A percentile compares a stretch with the other conserved stretches of the same genome.
phyloP scores from a whole-genome alignment of 2,113 vertebrate species.

The Haplotaxodon microlepis region DNA sequence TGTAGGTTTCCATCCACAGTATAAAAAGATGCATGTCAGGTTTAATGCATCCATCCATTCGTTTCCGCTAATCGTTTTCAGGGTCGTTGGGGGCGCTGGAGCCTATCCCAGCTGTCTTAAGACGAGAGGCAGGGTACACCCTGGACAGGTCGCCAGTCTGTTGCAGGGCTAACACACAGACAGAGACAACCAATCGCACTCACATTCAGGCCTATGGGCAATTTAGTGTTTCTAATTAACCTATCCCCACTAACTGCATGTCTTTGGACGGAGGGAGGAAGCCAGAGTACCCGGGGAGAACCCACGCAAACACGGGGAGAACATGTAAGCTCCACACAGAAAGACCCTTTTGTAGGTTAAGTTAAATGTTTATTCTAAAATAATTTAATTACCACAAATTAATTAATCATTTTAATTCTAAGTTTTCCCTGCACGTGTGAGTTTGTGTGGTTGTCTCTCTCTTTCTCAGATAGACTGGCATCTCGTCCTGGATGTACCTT shows the following conservation, averaged over 20 bases:
- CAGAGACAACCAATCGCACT: too few relatives aligned
- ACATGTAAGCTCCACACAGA: rapidly evolving
- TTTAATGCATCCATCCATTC: rapidly evolving
- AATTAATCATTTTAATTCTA: neutral
- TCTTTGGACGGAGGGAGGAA: rapidly evolving
- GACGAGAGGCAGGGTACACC: rapidly evolving
- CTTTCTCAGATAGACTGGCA: neutral
- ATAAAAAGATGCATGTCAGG: too few relatives aligned
- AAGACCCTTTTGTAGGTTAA: too few relatives aligned
- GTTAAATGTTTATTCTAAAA: too few relatives aligned
- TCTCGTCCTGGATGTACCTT: neutral
- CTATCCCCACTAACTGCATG: rapidly evolving
- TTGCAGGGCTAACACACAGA: too few relatives aligned
- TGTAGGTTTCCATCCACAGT: too few relatives aligned
- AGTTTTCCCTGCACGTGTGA: rapidly evolving
- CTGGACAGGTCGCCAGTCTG: rapidly evolving
- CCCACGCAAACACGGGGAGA: too few relatives aligned
- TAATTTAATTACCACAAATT: rapidly evolving
- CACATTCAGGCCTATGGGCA: too few relatives aligned
- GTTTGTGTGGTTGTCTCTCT: neutral
- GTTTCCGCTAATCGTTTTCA: rapidly evolving
- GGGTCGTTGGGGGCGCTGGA: rapidly evolving
- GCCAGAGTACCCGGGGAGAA: too few relatives aligned
- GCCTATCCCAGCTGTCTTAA: rapidly evolving
- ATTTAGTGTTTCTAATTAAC: too few relatives aligned